A percentile compares a stretch with the other conserved stretches of the same genome.
Conservation (phyloP, 2,113 vertebrate genomes). For the Sturnira hondurensis region DNA sequence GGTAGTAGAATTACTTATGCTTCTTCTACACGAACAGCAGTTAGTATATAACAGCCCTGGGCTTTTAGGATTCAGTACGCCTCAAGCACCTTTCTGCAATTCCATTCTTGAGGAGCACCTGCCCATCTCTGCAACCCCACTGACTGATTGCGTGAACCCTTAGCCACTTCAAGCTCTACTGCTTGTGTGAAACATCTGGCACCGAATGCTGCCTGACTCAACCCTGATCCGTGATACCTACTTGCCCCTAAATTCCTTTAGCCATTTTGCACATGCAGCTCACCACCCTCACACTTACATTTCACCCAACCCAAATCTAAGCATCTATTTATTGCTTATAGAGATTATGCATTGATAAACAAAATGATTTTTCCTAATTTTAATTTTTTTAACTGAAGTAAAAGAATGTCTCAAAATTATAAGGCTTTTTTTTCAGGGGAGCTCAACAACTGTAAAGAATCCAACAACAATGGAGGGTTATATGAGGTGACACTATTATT, state of each 20-base stretch:
- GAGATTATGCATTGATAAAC: background rate
- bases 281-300: background rate
- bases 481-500: background rate
- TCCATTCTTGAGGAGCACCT: background rate
- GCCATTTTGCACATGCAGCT: background rate
- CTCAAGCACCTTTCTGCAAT: conserved; percentile 12
- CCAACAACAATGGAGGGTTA: background rate
- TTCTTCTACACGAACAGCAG: background rate
- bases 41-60: background rate
- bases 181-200: background rate
- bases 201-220: background rate
- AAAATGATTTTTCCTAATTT: conserved; percentile 4
- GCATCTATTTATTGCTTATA: background rate
- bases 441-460: conserved; percentile 35
- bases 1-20: background rate
- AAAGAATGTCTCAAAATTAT: conserved; percentile 44
- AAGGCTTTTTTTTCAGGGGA: conserved; percentile 33
- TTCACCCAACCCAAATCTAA: background rate
- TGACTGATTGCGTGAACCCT: background rate
- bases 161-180: background rate
- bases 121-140: background rate
- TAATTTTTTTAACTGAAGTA: background rate
- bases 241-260: background rate
- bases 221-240: background rate
- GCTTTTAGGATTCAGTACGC: background rate